Percentiles rank a stretch among this genome's conserved stretches.
phyloP scores from a whole-genome alignment of 2,888 invertebrate genomes.

The Selenia dentaria region DNA sequence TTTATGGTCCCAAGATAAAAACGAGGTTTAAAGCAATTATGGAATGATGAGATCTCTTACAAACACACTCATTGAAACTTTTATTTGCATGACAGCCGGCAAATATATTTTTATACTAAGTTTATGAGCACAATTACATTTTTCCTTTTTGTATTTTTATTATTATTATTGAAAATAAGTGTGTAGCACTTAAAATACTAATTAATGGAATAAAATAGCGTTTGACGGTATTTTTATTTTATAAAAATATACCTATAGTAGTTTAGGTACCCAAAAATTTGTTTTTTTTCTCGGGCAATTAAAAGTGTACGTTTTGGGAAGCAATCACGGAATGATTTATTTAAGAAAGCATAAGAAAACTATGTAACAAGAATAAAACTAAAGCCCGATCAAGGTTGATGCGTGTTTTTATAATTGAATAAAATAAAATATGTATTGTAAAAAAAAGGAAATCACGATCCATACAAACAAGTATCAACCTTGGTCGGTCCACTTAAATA shows the following conservation, averaged over 20 bases:
- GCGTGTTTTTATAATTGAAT: conserved; percentile 47
- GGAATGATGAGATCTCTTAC: conserved; percentile 81
- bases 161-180: too few relatives aligned
- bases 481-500: conserved; percentile 44
- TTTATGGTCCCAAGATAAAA: conserved; percentile 53
- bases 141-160: too few relatives aligned
- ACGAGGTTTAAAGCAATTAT: conserved; percentile 67
- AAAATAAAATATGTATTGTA: conserved; percentile 35
- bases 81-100: too few relatives aligned
- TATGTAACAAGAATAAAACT: conserved; percentile 44
- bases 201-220: too few relatives aligned
- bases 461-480: conserved; percentile 43
- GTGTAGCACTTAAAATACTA: too few relatives aligned
- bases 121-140: too few relatives aligned
- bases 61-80: conserved; percentile 30
- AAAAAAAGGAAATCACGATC: conserved; percentile 33
- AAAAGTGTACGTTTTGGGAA: conserved; percentile 52
- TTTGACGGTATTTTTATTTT: too few relatives aligned
- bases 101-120: too few relatives aligned
- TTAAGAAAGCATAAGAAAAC: conserved; percentile 51
- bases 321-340: conserved; percentile 73
- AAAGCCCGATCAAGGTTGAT: conserved; percentile 56
- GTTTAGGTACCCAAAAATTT: too few relatives aligned
- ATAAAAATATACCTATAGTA: too few relatives aligned
- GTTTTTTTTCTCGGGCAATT: too few relatives aligned